These are phyloP conservation scores for Sebastes paucispinis DNA, from an alignment of 2,797 vertebrate species.

Conservation along the genomic window DNA sequence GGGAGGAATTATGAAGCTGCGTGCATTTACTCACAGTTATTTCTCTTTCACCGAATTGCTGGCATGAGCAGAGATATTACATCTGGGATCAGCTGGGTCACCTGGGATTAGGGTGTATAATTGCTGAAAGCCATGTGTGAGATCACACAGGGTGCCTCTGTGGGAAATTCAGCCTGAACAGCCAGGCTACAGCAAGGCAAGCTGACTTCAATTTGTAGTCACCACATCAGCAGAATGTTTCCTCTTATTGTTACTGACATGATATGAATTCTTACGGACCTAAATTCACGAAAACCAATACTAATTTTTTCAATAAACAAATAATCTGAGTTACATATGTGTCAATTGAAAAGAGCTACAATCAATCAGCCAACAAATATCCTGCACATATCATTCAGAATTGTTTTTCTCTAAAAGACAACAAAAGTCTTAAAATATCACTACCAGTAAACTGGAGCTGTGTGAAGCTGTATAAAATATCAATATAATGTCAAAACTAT, in stretches of 20 bases:
- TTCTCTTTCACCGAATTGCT: neutral
- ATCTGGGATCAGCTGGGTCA: neutral
- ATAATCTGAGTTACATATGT: neutral
- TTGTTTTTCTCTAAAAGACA: neutral
- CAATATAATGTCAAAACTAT: neutral
- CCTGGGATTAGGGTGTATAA: slow-evolving; percentile 19
- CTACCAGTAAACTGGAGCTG: neutral
- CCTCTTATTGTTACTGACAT: neutral
- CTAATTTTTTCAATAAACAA: neutral
- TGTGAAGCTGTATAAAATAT: neutral
- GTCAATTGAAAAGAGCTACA: neutral
- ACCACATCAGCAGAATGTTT: neutral
- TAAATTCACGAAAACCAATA: neutral
- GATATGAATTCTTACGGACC: neutral
- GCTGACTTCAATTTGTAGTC: neutral
- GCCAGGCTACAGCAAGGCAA: neutral
- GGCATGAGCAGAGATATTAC: neutral
- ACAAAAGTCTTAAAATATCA: neutral
- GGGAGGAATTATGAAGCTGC: neutral
- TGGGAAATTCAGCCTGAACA: neutral
- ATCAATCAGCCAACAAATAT: neutral
- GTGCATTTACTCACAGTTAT: neutral
- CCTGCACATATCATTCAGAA: neutral
- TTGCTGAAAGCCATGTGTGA: neutral
- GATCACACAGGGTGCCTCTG: slow-evolving; percentile 9